Evolutionary conservation across 2,888 invertebrate species (phyloP).

Genomic region (Teleogryllus oceanicus): DNA sequence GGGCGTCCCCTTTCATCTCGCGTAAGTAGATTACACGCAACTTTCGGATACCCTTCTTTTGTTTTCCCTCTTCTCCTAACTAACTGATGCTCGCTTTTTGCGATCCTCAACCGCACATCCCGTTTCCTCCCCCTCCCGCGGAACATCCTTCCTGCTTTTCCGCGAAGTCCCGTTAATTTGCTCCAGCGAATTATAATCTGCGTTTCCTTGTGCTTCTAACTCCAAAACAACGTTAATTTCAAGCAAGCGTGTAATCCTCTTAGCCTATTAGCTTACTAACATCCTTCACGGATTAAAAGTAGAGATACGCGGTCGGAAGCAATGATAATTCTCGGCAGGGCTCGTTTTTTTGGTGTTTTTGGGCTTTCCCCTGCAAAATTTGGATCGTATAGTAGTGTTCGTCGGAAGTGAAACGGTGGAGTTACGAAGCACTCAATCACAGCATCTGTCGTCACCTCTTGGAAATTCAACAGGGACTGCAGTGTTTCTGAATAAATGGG

Average conservation of each 20-base stretch:
- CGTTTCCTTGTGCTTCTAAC: slow-evolving; percentile 9
- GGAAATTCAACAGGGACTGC: no score
- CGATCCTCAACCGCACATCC: background rate
- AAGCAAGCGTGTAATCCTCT: slow-evolving; percentile 8
- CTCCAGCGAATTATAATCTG: slow-evolving; percentile 11
- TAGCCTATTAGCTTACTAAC: slow-evolving; percentile 3
- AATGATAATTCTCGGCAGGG: background rate
- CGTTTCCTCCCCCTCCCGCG: background rate
- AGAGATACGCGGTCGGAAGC: background rate
- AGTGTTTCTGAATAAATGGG: no score
- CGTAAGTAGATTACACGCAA: background rate
- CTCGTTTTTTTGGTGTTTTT: background rate
- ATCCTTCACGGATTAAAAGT: slow-evolving; percentile 18
- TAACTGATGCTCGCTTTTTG: slow-evolving; percentile 8
- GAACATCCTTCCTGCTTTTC: background rate
- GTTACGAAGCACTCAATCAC: no score
- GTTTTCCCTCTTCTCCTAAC: background rate
- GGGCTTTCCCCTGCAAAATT: background rate
- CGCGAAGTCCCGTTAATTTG: slow-evolving; percentile 9
- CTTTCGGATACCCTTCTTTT: slow-evolving; percentile 18
- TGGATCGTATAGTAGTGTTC: background rate
- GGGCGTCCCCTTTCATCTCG: background rate
- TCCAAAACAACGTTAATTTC: slow-evolving; percentile 9
- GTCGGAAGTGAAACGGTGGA: no score
- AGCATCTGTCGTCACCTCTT: no score